These are phyloP conservation scores for Tridacna crocea DNA, from an alignment of 2,888 invertebrate species.

Conservation along the genomic window DNA sequence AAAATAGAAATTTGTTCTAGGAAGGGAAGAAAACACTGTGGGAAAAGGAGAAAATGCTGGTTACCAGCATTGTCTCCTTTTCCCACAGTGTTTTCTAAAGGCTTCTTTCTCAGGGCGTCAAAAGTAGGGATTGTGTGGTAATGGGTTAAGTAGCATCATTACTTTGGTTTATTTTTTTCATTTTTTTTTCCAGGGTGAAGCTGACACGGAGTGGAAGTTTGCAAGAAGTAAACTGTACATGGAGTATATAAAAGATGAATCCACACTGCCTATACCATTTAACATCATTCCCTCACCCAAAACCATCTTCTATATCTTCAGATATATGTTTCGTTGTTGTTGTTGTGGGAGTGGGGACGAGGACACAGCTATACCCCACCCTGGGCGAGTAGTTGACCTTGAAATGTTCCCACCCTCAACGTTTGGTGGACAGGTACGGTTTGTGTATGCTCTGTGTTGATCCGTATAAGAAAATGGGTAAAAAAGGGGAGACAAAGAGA, in stretches of 20 bases:
- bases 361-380: slow-evolving; percentile 63
- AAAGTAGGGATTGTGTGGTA: too few species aligned
- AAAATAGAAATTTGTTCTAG: too few species aligned
- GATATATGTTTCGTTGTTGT: slow-evolving; percentile 37
- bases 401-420: slow-evolving; percentile 68
- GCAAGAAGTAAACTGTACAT: slow-evolving; percentile 82
- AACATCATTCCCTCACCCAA: slow-evolving; percentile 81
- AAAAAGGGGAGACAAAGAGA: too few species aligned
- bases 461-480: neutral
- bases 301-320: slow-evolving; percentile 57
- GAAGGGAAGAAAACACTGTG: too few species aligned
- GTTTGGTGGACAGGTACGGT: slow-evolving; percentile 31
- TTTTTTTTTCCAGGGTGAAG: slow-evolving; percentile 82
- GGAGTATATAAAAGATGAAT: slow-evolving; percentile 85
- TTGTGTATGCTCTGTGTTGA: neutral
- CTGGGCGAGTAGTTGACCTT: slow-evolving; percentile 73
- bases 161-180: too few species aligned
- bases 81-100: too few species aligned
- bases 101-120: too few species aligned
- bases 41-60: too few species aligned
- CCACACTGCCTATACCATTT: slow-evolving; percentile 86
- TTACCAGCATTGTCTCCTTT: too few species aligned
- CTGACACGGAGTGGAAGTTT: slow-evolving; percentile 84
- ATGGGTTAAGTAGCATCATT: too few species aligned
- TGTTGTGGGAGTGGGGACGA: slow-evolving; percentile 49